phyloP scores from a whole-genome alignment of 2,888 invertebrate genomes.

The Rhodophaea formosa region DNA sequence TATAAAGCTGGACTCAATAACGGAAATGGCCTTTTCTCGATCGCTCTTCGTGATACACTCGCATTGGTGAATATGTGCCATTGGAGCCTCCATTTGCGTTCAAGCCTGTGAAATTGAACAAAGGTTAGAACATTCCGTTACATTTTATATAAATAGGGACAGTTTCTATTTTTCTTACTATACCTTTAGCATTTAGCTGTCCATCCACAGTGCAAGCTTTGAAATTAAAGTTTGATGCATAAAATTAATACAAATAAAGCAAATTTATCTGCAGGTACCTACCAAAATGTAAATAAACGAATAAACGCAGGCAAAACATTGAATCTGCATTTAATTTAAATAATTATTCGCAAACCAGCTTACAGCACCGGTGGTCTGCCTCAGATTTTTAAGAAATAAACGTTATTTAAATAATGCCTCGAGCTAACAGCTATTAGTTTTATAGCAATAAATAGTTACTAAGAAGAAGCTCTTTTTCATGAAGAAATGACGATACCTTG shows the following conservation, averaged over 20 bases:
- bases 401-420: too few relatives aligned
- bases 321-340: too few relatives aligned
- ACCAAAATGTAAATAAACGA: too few relatives aligned
- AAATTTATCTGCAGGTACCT: neutral
- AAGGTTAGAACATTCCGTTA: conserved; percentile 35
- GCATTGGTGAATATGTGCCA: conserved; percentile 88
- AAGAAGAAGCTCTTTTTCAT: too few relatives aligned
- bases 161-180: conserved; percentile 17
- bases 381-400: too few relatives aligned
- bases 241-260: conserved; percentile 5
- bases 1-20: conserved; percentile 76
- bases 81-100: conserved; percentile 82
- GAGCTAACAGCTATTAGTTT: too few relatives aligned
- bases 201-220: conserved; percentile 77
- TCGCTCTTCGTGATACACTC: conserved; percentile 90
- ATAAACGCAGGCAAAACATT: too few relatives aligned
- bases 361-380: too few relatives aligned
- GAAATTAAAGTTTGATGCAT: conserved; percentile 33
- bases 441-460: too few relatives aligned
- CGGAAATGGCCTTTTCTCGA: conserved; percentile 91
- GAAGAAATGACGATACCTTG: conserved; percentile 67
- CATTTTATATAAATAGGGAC: neutral
- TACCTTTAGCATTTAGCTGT: conserved; percentile 73
- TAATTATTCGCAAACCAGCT: too few relatives aligned
- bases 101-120: conserved; percentile 67